A percentile compares a stretch with the other conserved stretches of the same genome.
phyloP scores from a whole-genome alignment of 2,113 vertebrate genomes.

The Hippolais icterina region DNA sequence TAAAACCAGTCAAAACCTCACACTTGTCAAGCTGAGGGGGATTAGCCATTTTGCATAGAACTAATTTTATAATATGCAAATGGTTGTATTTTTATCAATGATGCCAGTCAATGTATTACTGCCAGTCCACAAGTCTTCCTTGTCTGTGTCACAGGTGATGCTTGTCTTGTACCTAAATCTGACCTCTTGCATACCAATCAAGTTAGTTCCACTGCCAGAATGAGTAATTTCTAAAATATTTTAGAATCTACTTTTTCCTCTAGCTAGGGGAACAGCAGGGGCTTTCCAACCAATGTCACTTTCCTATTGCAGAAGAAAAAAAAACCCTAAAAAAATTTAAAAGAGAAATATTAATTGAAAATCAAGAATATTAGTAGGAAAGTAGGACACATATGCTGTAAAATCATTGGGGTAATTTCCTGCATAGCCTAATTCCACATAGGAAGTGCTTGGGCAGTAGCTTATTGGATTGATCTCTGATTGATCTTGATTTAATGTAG shows the following conservation, averaged over 20 bases:
- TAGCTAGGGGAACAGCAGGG: neutral
- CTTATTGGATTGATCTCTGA: neutral
- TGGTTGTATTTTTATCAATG: neutral
- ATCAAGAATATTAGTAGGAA: neutral
- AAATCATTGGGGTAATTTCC: neutral
- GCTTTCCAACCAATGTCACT: neutral
- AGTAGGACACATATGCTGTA: neutral
- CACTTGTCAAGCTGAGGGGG: neutral
- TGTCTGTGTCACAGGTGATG: neutral
- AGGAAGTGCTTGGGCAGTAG: neutral
- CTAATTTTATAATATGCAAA: neutral
- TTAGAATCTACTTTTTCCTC: neutral
- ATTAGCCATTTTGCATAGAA: neutral
- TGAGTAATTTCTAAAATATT: neutral
- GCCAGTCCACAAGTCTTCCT: neutral
- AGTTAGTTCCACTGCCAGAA: neutral
- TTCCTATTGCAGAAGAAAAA: neutral
- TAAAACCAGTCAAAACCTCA: neutral
- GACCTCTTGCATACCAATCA: neutral
- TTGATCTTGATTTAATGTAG: neutral
- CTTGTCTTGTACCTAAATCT: neutral
- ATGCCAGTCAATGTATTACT: neutral
- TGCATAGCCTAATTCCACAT: neutral
- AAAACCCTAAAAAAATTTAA: neutral
- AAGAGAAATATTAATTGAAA: neutral